Conservation (phyloP, 2,113 vertebrate genomes). For the Chlorodrepanis virens region DNA sequence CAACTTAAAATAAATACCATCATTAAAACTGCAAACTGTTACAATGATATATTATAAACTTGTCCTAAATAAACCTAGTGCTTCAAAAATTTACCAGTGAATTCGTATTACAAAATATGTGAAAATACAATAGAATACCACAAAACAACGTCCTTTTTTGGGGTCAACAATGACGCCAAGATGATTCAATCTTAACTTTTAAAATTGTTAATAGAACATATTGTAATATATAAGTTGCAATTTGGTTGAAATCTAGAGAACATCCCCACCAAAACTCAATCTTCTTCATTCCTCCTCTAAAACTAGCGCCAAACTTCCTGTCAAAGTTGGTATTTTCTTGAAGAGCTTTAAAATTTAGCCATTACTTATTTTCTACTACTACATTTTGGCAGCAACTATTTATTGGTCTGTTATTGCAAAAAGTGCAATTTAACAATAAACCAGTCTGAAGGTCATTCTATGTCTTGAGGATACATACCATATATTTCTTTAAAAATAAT, state of each 20-base stretch:
- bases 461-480: constrained; percentile 82
- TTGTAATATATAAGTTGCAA: constrained; percentile 62
- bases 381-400: constrained; percentile 78
- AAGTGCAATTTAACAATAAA: constrained; percentile 83
- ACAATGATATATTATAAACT: constrained; percentile 66
- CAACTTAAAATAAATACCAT: constrained; percentile 69
- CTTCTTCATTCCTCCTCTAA: constrained; percentile 32
- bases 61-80: constrained; percentile 68
- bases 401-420: constrained; percentile 80
- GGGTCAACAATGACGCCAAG: constrained; percentile 42
- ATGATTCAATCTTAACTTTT: constrained; percentile 36
- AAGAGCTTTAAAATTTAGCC: constrained; percentile 61
- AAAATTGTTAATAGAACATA: constrained; percentile 39
- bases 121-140: constrained; percentile 69
- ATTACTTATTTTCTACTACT: constrained; percentile 71
- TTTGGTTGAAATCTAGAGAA: constrained; percentile 73
- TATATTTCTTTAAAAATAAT: constrained; percentile 86
- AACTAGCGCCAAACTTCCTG: constrained; percentile 57
- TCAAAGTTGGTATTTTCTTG: constrained; percentile 49
- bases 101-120: constrained; percentile 70
- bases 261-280: constrained; percentile 29
- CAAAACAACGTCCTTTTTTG: constrained; percentile 50
- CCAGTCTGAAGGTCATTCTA: constrained; percentile 81
- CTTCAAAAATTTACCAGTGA: constrained; percentile 70
- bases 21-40: constrained; percentile 69